A percentile compares a stretch with the other conserved stretches of the same genome.
Evolutionary conservation across 1,140 invertebrate genomes (phyloP).

Genomic region (Pentalonia nigronervosa): DNA sequence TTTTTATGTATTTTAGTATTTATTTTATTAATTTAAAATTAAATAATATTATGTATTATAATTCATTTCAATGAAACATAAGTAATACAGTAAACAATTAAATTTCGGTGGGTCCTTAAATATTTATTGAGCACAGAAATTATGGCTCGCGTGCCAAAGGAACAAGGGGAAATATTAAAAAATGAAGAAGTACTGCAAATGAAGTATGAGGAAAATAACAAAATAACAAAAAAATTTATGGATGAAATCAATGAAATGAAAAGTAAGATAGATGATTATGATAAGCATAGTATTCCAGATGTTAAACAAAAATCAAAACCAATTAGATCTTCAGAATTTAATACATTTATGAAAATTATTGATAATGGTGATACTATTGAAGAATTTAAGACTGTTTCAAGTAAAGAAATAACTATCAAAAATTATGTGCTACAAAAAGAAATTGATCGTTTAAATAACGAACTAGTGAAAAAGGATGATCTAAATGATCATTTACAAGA

Average conservation of each 20-base stretch:
- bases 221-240: constrained; percentile 48
- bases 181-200: constrained; percentile 52
- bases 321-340: constrained; percentile 41
- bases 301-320: constrained; percentile 42
- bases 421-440: constrained; percentile 53
- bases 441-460: constrained; percentile 38
- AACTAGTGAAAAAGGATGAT: constrained; percentile 39
- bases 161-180: constrained; percentile 21
- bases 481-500: neutral
- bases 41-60: neutral
- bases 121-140: neutral
- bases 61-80: neutral
- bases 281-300: neutral
- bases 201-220: constrained; percentile 51
- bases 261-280: constrained; percentile 32
- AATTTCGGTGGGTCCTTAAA: neutral
- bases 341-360: constrained; percentile 52
- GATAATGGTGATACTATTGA: constrained; percentile 27
- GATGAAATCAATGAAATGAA: constrained; percentile 55
- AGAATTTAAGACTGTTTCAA: constrained; percentile 43
- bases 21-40: neutral
- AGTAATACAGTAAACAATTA: neutral
- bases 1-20: neutral
- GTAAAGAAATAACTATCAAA: constrained; percentile 47
- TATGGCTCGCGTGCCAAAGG: neutral